Conservation (phyloP, 2,113 vertebrate genomes). For the Cervus canadensis region DNA sequence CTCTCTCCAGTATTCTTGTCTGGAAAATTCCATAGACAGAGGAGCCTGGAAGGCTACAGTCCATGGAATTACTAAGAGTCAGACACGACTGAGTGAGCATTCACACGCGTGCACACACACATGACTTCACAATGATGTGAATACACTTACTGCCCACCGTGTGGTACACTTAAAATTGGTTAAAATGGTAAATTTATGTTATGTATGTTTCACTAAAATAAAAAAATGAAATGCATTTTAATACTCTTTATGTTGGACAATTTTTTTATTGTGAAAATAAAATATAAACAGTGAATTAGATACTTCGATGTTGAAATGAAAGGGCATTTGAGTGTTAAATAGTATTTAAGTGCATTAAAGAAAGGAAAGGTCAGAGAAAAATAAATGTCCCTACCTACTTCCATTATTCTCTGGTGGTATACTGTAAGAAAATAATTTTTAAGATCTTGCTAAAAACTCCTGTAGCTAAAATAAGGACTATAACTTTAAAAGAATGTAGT, state of each 20-base stretch:
- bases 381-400: neutral
- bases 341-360: neutral
- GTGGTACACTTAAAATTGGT: neutral
- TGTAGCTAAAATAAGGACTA: neutral
- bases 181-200: neutral
- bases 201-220: neutral
- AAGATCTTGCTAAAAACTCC: neutral
- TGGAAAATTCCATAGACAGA: neutral
- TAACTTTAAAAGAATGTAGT: neutral
- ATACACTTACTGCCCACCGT: neutral
- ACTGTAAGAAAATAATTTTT: neutral
- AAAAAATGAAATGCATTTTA: neutral
- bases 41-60: neutral
- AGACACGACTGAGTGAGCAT: rapidly evolving
- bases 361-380: neutral
- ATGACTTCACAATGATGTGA: neutral
- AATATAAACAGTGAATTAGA: neutral
- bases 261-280: conserved; percentile 1
- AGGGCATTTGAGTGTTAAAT: neutral
- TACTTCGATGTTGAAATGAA: neutral
- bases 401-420: neutral
- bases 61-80: neutral
- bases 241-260: neutral
- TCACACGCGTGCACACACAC: neutral
- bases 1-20: neutral